Evolutionary conservation across 2,113 vertebrate species (phyloP).

Genomic region (Varanus komodoensis): DNA sequence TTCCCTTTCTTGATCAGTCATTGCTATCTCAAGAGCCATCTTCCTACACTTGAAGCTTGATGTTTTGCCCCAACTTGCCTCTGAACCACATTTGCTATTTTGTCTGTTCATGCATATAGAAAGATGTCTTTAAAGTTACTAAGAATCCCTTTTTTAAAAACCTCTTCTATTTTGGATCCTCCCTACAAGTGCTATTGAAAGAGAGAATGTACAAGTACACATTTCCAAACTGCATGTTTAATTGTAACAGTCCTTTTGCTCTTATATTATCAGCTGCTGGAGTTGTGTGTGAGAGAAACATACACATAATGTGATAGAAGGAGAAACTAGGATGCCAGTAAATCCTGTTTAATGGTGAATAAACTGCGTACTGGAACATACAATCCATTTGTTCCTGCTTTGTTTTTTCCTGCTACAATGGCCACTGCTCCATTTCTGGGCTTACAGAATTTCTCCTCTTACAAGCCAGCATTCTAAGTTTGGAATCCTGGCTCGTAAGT

Average conservation of each 20-base stretch:
- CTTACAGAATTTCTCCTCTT: neutral
- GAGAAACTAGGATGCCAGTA: neutral
- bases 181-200: neutral
- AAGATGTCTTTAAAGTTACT: too few species aligned
- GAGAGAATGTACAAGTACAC: neutral
- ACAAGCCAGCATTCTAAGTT: neutral
- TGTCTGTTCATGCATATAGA: too few species aligned
- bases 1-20: too few species aligned
- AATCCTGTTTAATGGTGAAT: neutral
- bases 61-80: too few species aligned
- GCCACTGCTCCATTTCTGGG: too few species aligned
- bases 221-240: too few species aligned
- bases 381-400: neutral
- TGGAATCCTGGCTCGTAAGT: neutral
- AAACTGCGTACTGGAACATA: neutral
- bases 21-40: too few species aligned
- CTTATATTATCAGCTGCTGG: neutral
- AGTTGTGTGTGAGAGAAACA: neutral
- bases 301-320: neutral
- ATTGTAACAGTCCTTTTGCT: too few species aligned
- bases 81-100: too few species aligned
- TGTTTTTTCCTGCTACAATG: neutral
- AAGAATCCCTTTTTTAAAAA: neutral
- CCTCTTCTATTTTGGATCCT: neutral
- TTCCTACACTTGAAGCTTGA: too few species aligned